Percentiles rank a stretch among this genome's conserved stretches.
phyloP scores from a whole-genome alignment of 2,888 invertebrate species.

The Stenodema calcarata region DNA sequence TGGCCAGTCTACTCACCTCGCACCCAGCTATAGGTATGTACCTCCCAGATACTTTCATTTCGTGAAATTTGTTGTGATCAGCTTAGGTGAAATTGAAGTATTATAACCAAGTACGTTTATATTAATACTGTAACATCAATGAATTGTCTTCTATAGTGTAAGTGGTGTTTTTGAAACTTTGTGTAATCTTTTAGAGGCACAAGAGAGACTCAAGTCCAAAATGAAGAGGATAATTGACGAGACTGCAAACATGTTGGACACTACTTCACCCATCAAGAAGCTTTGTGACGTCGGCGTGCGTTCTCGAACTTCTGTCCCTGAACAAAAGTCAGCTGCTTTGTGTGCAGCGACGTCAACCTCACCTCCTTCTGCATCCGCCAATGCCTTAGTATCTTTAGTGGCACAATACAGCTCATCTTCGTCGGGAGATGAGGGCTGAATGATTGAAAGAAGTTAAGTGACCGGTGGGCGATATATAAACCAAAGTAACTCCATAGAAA shows the following conservation, averaged over 20 bases:
- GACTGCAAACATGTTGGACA: constrained; percentile 11
- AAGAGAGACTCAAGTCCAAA: constrained; percentile 36
- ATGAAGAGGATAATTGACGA: constrained; percentile 29
- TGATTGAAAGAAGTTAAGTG: neutral
- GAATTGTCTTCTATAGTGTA: no score
- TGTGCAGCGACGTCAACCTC: neutral
- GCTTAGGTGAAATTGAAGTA: no score
- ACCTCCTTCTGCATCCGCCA: neutral
- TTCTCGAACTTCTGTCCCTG: neutral
- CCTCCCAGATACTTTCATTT: no score
- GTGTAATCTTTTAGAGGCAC: neutral
- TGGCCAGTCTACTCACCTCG: constrained; percentile 71
- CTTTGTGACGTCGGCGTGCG: constrained; percentile 28
- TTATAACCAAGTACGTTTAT: no score
- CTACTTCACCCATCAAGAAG: constrained; percentile 29
- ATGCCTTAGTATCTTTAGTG: neutral
- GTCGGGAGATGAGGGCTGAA: constrained; percentile 27
- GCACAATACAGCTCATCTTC: constrained; percentile 37
- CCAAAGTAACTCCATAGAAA: no score
- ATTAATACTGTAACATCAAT: no score
- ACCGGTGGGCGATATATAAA: no score
- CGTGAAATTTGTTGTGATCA: no score
- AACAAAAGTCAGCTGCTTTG: neutral
- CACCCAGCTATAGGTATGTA: constrained; percentile 54
- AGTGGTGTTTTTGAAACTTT: no score